Evolutionary conservation across 2,113 vertebrate genomes (phyloP).

Genomic region (Pipra filicauda): DNA sequence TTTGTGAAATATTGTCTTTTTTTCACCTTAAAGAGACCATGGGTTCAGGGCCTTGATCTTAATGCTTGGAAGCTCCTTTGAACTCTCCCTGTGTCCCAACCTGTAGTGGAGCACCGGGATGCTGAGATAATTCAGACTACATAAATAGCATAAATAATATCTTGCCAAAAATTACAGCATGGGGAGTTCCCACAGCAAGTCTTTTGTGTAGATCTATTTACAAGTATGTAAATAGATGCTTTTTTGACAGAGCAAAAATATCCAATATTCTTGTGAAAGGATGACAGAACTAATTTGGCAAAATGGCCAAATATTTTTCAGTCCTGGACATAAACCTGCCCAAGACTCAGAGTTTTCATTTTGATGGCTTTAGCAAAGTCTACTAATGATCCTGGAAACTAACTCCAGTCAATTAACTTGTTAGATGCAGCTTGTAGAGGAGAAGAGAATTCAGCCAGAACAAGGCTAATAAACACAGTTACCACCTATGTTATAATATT

Average conservation of each 20-base stretch:
- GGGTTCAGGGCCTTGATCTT: not conserved
- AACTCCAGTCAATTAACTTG: conserved; percentile 50
- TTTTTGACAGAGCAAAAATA: conserved; percentile 26
- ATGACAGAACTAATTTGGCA: conserved; percentile 18
- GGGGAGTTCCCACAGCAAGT: not conserved
- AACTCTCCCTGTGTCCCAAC: not conserved
- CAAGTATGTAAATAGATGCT: not conserved
- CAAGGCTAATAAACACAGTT: not conserved
- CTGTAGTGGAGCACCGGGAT: not conserved
- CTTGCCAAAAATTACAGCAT: not conserved
- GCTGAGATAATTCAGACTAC: not conserved
- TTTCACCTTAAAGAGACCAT: not conserved
- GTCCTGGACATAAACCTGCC: not conserved
- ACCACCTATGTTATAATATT: not conserved
- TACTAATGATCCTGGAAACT: conserved; percentile 57
- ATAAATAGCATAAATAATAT: not conserved
- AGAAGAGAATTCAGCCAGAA: conserved; percentile 20
- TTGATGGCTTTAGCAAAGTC: conserved; percentile 40
- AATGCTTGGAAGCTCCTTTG: not conserved
- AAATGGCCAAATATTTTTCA: conserved; percentile 28
- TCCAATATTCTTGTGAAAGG: not conserved
- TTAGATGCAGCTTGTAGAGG: conserved; percentile 35
- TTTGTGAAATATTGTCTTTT: not conserved
- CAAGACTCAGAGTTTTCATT: conserved; percentile 16
- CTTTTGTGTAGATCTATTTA: not conserved